Conservation (phyloP, 2,888 invertebrate species). For the Dendrolimus houi region DNA sequence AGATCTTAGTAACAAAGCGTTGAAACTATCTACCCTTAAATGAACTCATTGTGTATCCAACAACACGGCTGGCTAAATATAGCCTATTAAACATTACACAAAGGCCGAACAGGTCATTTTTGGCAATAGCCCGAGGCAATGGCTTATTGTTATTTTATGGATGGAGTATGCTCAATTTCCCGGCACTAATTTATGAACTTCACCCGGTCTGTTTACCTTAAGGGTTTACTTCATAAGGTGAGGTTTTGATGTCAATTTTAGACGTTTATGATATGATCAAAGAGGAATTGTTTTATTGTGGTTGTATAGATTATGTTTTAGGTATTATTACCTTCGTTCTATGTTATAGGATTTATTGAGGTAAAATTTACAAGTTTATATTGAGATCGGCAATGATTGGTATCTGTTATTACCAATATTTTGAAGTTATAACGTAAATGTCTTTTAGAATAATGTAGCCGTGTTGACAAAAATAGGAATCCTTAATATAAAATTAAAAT, state of each 20-base stretch:
- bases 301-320: too few species aligned
- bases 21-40: not conserved
- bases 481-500: too few species aligned
- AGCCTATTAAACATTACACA: not conserved
- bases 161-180: not conserved
- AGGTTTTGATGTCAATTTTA: not conserved
- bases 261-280: not conserved
- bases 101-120: not conserved
- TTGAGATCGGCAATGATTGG: too few species aligned
- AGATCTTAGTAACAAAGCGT: not conserved
- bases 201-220: not conserved
- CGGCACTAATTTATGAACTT: not conserved
- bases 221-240: not conserved
- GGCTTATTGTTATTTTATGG: not conserved
- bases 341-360: too few species aligned
- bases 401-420: too few species aligned
- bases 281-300: not conserved
- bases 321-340: too few species aligned
- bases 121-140: not conserved
- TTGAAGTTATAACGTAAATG: too few species aligned
- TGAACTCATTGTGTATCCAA: not conserved
- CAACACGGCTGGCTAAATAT: not conserved
- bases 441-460: too few species aligned
- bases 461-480: too few species aligned
- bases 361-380: too few species aligned